Evolutionary conservation across 2,113 vertebrate genomes (phyloP), one percentile per base, ranked within the genome.

Genomic region (Gymnobelideus leadbeateri): DNA sequence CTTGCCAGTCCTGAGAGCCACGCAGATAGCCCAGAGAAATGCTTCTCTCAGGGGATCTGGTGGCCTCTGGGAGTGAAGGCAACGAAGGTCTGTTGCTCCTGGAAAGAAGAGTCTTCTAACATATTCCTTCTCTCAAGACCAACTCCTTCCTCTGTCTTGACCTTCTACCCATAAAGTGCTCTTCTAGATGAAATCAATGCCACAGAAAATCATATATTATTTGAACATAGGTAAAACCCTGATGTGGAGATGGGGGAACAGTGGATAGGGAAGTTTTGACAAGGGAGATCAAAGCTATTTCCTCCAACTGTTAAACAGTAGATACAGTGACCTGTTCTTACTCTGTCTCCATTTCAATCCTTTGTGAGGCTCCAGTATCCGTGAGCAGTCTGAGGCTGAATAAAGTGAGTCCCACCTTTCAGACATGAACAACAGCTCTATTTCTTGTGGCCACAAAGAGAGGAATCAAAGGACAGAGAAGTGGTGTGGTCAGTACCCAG

Each of bases 251-350:
- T 47, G 26, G 52, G 23, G 91, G 51, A 92, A 23, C 10, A 55
- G 28, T 94, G 28, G 89, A 37, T 54, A 26, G 23, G 53, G 53
- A 24, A 54, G 84, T 52, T 95, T 93, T 57, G 84, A 90, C 26
- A 47, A 68, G 93, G 57, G 11, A 90, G 25, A 84, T 57, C 57
- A 92, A 91, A 93, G 90, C 51, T 25, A 54, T 84, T 94, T 97
- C 96, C 51, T 26, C 89, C 94, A 90, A 12, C 51, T 92, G 51
- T 7, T 50, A 91, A 95, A 90, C 46, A 97, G 31, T 61, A 43
- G 21, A n/a, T 94, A 23, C 37, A 46, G 50, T 24, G n/a, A 90
- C n/a, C 51, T 94, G 25, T 96, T 95, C 93, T 93, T 8, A 89
- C 89, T 12, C 46, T 92, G 94, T 54, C 49, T 46, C 25, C 46